Evolutionary conservation across 2,113 vertebrate species (phyloP).

Genomic region (Daphoenositta chrysoptera): DNA sequence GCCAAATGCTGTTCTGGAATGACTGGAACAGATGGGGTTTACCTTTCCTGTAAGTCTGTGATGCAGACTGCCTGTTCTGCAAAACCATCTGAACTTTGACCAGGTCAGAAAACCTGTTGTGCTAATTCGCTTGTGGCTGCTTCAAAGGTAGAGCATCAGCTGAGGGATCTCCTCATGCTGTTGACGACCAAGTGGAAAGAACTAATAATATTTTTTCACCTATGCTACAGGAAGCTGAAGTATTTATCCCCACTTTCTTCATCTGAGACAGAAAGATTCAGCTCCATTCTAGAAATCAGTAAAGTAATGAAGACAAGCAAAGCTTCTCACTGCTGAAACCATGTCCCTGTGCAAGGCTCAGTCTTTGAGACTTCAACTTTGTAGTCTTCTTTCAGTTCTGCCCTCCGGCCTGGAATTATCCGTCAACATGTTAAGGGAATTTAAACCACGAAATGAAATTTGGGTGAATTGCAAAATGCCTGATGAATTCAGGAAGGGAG

Average conservation of each 20-base stretch:
- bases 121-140: neutral
- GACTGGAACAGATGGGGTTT: neutral
- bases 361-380: neutral
- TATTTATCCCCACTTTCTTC: neutral
- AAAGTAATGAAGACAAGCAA: neutral
- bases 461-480: neutral
- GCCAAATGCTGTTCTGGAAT: neutral
- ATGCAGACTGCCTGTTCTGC: neutral
- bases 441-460: neutral
- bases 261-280: neutral
- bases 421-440: neutral
- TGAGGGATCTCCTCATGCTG: neutral
- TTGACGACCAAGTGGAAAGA: neutral
- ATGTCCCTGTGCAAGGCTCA: neutral
- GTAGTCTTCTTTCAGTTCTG: neutral
- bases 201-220: neutral
- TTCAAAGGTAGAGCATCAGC: neutral
- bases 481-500: neutral
- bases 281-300: neutral
- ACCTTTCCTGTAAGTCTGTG: neutral
- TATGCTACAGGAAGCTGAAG: neutral
- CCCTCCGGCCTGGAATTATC: neutral
- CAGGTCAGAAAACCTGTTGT: neutral
- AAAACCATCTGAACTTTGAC: neutral
- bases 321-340: neutral